Evolutionary conservation across 1,140 invertebrate species (phyloP).

Genomic region (Ruditapes philippinarum): DNA sequence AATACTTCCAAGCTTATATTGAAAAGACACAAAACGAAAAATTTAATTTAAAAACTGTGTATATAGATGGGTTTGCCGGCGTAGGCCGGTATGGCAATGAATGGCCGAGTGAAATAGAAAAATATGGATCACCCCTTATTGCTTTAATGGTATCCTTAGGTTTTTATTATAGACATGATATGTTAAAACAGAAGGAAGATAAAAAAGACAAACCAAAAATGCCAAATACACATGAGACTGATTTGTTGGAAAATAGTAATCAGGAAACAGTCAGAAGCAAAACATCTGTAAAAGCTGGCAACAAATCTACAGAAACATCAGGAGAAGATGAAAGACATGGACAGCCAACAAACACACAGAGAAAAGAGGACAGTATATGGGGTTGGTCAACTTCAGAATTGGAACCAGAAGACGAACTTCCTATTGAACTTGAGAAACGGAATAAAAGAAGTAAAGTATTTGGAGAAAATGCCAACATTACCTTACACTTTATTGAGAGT

Average conservation of each 20-base stretch:
- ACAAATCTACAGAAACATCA: too few relatives aligned
- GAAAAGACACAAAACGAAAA: neutral
- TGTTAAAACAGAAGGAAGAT: neutral
- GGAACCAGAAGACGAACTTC: neutral
- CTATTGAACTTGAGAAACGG: neutral
- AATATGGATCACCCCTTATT: constrained; percentile 37
- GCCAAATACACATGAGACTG: neutral
- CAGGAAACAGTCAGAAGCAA: neutral
- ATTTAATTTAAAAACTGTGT: neutral
- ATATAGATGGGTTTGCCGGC: constrained; percentile 21
- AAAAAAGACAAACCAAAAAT: neutral
- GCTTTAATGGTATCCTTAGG: neutral
- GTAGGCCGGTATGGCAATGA: constrained; percentile 22
- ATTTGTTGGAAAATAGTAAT: neutral
- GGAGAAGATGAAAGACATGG: too few relatives aligned
- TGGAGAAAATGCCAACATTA: too few relatives aligned
- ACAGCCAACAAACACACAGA: too few relatives aligned
- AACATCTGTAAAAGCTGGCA: too few relatives aligned
- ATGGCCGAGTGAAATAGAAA: constrained; percentile 25
- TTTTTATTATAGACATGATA: neutral
- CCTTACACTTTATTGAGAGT: neutral
- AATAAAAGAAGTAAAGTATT: neutral
- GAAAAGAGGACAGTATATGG: neutral
- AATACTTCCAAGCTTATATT: constrained; percentile 48
- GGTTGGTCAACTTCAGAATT: neutral